Base-by-base conservation (phyloP, 2,797 vertebrate species). In the Melanotaenia trifasciata region DNA sequence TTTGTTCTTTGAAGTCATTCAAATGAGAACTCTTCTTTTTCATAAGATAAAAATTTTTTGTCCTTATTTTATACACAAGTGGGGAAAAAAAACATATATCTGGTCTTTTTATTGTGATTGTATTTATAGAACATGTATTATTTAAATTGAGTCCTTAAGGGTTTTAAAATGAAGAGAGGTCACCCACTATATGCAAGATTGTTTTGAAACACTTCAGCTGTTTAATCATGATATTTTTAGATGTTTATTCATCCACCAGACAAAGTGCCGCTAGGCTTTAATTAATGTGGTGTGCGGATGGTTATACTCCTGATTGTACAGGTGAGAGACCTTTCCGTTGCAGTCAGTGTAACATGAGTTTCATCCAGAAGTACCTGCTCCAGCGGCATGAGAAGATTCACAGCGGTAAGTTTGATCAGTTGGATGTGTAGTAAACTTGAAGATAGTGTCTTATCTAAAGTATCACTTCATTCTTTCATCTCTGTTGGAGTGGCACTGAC, bases 311-410 rank as follows among this genome's bases (percentile, higher is more conserved):
- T 93, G 90, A 89, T 87, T 81, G 85, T 78, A 86, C 91, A 96
- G 96, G 98, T 87, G 98, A 99, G 92, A 95, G 98, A 94, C 98
- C 98, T 92, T 99, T 99, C 94, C 96, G 99, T 86, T 99, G 98
- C 94, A 96, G 96, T 94, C 98, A 99, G 95, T 99, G 98, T 93
- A 98, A 97, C 91, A 99, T 99, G 98, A 98, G 98, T 85, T 99
- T 99, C 95, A 99, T 99, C 86, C 98, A 99, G 95, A 99, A 99
- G 86, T 99, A 99, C 91, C 87, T 99, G 58, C 95, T 99, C 64
- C 98, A 99, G 92, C 93, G 98, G 60, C 98, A 99, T 0, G 98
- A 99, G 92, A 99, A 99, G 93, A 99, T 99, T 88, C 98, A 99
- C 89, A 99, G 98, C 3, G 94, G 96, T 96, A 84, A 92, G 95